Evolutionary conservation across 2,797 vertebrate species (phyloP).

Genomic region (Geotrypetes seraphini): DNA sequence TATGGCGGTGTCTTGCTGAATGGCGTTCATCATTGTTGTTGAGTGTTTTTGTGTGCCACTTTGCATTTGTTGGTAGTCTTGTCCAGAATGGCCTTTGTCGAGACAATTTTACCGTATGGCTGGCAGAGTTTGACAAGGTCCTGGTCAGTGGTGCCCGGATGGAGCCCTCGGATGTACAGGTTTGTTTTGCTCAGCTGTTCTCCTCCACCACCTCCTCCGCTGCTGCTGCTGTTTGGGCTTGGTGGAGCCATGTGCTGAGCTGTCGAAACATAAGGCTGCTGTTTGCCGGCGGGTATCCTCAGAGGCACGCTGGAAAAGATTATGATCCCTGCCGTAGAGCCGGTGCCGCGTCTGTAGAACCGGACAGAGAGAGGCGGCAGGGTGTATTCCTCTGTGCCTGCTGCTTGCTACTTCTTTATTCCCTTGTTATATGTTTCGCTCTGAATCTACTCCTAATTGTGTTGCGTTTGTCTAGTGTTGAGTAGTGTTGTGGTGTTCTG

Average conservation of each 20-base stretch:
- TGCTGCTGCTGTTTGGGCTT: constrained; percentile 65
- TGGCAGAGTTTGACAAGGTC: constrained; percentile 90
- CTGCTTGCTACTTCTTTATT: no score
- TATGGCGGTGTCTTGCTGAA: no score
- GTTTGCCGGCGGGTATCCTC: constrained; percentile 33
- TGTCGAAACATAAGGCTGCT: constrained; percentile 78
- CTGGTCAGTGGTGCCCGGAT: constrained; percentile 86
- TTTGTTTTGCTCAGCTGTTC: constrained; percentile 93
- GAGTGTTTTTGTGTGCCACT: no score
- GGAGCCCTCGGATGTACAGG: constrained; percentile 86
- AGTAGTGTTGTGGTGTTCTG: no score
- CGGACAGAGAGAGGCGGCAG: neutral
- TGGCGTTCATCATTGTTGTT: no score
- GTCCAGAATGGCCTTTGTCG: constrained; percentile 91
- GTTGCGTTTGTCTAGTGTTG: no score
- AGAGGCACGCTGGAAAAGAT: constrained; percentile 35
- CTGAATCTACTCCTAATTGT: no score
- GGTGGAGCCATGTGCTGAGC: constrained; percentile 81
- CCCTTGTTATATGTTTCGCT: no score
- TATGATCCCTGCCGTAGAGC: no score
- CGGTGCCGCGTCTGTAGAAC: neutral
- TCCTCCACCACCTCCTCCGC: constrained; percentile 40
- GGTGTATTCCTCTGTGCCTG: no score
- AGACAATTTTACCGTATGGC: constrained; percentile 91
- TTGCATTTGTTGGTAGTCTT: constrained; percentile 94